These are phyloP conservation scores for Actias luna DNA, from an alignment of 2,888 invertebrate species.

Conservation along the genomic window DNA sequence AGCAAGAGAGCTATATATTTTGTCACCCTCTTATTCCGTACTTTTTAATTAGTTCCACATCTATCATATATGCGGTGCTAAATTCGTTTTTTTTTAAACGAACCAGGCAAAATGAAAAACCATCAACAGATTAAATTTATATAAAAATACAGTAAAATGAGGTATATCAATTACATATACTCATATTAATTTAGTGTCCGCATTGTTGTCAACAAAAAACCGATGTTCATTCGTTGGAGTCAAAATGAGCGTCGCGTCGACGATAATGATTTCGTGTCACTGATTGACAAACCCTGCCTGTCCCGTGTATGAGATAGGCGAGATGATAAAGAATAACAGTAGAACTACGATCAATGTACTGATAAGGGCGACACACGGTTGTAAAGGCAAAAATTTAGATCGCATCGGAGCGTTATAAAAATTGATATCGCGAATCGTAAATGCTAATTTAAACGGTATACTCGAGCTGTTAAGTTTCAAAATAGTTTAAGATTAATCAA, in stretches of 20 bases:
- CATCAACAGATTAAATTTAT: too few species aligned
- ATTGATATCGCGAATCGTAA: neutral
- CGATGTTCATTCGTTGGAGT: neutral
- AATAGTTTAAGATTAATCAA: neutral
- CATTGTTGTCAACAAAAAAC: neutral
- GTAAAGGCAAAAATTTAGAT: slow-evolving; percentile 6
- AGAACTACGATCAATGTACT: slow-evolving; percentile 5
- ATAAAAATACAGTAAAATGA: too few species aligned
- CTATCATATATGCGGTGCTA: too few species aligned
- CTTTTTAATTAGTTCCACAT: too few species aligned
- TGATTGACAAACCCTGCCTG: slow-evolving; percentile 11
- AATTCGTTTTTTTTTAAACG: too few species aligned
- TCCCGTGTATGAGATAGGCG: slow-evolving; percentile 1
- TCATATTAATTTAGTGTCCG: neutral
- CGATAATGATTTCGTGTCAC: neutral
- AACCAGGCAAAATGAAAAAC: too few species aligned
- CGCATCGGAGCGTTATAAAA: slow-evolving; percentile 3
- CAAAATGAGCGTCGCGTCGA: slow-evolving; percentile 13
- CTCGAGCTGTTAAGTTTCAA: neutral
- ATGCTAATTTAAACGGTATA: neutral
- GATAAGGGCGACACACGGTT: slow-evolving; percentile 9
- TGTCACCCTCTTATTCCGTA: too few species aligned
- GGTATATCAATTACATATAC: neutral
- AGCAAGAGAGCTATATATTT: too few species aligned
- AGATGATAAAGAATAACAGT: slow-evolving; percentile 10